These are phyloP conservation scores for Pimpla rufipes DNA, from an alignment of 2,888 invertebrate species.

Conservation along the genomic window DNA sequence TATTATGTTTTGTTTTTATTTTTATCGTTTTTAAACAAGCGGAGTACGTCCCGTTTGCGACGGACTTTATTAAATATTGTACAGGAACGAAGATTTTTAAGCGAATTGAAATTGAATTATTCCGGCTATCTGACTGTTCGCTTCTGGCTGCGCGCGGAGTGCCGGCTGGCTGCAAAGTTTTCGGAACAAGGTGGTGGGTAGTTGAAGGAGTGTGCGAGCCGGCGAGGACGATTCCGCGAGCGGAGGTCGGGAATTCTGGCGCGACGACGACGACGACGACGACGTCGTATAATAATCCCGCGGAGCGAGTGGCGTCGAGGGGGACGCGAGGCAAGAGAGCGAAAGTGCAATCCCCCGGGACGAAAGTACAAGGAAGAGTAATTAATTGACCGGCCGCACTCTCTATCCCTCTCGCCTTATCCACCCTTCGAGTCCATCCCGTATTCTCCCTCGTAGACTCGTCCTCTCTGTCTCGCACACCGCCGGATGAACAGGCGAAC, in stretches of 20 bases:
- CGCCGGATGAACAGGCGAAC: slow-evolving; percentile 41
- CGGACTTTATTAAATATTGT: not conserved
- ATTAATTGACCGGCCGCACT: slow-evolving; percentile 67
- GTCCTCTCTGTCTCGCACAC: not conserved
- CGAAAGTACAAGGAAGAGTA: slow-evolving; percentile 70
- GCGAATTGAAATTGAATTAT: slow-evolving; percentile 57
- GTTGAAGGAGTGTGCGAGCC: slow-evolving; percentile 48
- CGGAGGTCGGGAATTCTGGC: slow-evolving; percentile 56
- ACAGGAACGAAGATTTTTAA: not conserved
- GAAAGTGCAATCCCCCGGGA: slow-evolving; percentile 63
- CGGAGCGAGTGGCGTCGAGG: slow-evolving; percentile 49
- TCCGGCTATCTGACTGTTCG: slow-evolving; percentile 45
- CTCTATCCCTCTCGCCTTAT: slow-evolving; percentile 50
- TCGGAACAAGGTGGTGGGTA: slow-evolving; percentile 60
- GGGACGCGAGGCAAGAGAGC: slow-evolving; percentile 46
- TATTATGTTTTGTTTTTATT: not conserved
- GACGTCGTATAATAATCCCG: slow-evolving; percentile 67
- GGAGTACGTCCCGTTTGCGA: not conserved
- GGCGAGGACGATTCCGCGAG: slow-evolving; percentile 39
- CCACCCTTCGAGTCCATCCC: slow-evolving; percentile 35
- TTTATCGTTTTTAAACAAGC: not conserved
- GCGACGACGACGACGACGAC: slow-evolving; percentile 51
- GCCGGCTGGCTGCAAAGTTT: slow-evolving; percentile 61
- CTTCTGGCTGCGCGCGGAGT: slow-evolving; percentile 17
- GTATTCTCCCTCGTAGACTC: slow-evolving; percentile 3